Percentiles rank a stretch among this genome's conserved stretches.
phyloP scores from a whole-genome alignment of 2,888 invertebrate species.

The Philereme vetulata region DNA sequence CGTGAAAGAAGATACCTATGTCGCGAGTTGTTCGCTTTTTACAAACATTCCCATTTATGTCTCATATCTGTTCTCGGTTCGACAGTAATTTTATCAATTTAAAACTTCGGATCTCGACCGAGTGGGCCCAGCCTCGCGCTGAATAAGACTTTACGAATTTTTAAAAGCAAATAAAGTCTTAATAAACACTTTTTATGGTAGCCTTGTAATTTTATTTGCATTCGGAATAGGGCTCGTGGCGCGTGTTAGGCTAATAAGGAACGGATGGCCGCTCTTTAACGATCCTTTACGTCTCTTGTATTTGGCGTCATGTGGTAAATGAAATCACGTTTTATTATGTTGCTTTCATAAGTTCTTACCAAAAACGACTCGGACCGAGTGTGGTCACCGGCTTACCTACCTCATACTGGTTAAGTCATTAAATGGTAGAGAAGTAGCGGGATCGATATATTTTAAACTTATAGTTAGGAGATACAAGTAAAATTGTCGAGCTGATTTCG shows the following conservation, averaged over 20 bases:
- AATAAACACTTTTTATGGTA: constrained; percentile 79
- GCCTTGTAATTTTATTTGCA: constrained; percentile 78
- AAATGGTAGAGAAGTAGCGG: constrained; percentile 32
- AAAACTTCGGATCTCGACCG: constrained; percentile 67
- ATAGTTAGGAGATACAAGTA: constrained; percentile 2
- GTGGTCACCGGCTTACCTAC: constrained; percentile 48
- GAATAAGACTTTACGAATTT: constrained; percentile 81
- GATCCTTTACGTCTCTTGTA: constrained; percentile 65
- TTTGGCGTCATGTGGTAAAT: constrained; percentile 61
- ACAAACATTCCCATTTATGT: constrained; percentile 73
- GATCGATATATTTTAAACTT: constrained; percentile 24
- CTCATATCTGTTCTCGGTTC: constrained; percentile 63
- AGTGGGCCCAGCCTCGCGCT: constrained; percentile 59
- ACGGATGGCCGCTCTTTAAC: constrained; percentile 70
- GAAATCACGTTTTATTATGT: constrained; percentile 67
- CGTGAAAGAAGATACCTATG: constrained; percentile 67
- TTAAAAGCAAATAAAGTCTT: constrained; percentile 79
- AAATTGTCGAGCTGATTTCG: constrained; percentile 17
- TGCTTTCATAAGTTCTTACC: constrained; percentile 57
- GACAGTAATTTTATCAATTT: constrained; percentile 77
- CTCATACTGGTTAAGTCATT: constrained; percentile 38
- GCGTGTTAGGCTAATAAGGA: constrained; percentile 79
- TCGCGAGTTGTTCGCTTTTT: constrained; percentile 62
- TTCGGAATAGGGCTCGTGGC: constrained; percentile 72
- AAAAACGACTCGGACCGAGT: constrained; percentile 51